phyloP scores from a whole-genome alignment of 2,888 invertebrate species.

The Sipha maydis region DNA sequence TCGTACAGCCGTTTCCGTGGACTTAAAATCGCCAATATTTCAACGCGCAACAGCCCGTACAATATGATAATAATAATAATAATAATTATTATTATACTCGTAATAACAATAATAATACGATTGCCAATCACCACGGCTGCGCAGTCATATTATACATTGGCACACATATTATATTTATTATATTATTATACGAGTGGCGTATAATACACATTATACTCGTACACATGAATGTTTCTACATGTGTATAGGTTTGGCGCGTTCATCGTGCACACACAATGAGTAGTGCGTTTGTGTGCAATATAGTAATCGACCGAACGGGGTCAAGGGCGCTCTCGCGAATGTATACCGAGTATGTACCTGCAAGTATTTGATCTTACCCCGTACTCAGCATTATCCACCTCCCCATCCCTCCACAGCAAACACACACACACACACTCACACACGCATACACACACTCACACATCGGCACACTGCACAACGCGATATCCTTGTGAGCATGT shows the following conservation, averaged over 20 bases:
- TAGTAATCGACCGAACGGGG: constrained; percentile 34
- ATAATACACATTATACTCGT: background rate
- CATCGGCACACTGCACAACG: too few relatives aligned
- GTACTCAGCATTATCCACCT: background rate
- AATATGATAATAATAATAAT: too few relatives aligned
- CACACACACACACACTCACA: too few relatives aligned
- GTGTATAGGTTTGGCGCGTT: background rate
- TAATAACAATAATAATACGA: background rate
- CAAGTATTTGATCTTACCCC: background rate
- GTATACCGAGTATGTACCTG: too few relatives aligned
- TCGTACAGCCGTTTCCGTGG: background rate
- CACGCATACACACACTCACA: too few relatives aligned
- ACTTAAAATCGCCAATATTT: background rate
- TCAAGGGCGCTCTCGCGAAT: constrained; percentile 14
- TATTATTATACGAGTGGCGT: background rate
- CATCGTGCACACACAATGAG: background rate
- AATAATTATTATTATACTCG: too few relatives aligned
- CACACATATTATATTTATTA: background rate
- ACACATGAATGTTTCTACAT: background rate
- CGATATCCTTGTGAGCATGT: too few relatives aligned
- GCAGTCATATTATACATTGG: background rate
- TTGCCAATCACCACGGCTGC: background rate
- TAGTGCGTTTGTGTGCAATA: background rate
- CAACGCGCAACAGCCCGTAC: too few relatives aligned
- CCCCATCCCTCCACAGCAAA: too few relatives aligned